Evolutionary conservation across 2,113 vertebrate genomes (phyloP).

Genomic region (Fulmarus glacialis): DNA sequence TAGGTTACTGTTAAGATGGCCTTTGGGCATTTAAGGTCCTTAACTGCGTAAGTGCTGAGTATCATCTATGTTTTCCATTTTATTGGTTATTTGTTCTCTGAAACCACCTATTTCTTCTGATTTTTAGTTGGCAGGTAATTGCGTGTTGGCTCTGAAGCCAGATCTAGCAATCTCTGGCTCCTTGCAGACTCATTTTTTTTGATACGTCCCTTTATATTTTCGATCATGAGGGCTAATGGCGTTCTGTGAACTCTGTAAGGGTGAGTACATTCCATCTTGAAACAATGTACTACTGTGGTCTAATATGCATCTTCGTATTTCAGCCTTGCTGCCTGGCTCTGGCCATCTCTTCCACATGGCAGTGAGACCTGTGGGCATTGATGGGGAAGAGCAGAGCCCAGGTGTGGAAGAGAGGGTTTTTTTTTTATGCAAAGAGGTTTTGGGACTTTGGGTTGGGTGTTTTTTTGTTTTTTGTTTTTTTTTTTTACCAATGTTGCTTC

Average conservation of each 20-base stretch:
- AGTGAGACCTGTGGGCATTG: not conserved
- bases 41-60: not conserved
- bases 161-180: not conserved
- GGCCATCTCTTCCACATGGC: not conserved
- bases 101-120: not conserved
- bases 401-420: not conserved
- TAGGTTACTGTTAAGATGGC: not conserved
- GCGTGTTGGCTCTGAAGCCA: not conserved
- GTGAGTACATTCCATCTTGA: not conserved
- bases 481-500: not conserved
- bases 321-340: not conserved
- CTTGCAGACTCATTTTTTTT: not conserved
- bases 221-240: not conserved
- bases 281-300: not conserved
- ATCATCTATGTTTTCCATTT: not conserved
- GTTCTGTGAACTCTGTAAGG: not conserved
- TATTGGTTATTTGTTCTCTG: not conserved
- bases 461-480: not conserved
- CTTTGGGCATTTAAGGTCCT: not conserved
- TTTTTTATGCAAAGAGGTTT: not conserved
- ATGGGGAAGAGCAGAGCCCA: not conserved
- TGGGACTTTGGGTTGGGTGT: not conserved
- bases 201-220: not conserved
- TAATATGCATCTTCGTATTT: not conserved
- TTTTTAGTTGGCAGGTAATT: not conserved